These are phyloP conservation scores for Busseola fusca DNA, from an alignment of 2,888 invertebrate species.

Conservation along the genomic window DNA sequence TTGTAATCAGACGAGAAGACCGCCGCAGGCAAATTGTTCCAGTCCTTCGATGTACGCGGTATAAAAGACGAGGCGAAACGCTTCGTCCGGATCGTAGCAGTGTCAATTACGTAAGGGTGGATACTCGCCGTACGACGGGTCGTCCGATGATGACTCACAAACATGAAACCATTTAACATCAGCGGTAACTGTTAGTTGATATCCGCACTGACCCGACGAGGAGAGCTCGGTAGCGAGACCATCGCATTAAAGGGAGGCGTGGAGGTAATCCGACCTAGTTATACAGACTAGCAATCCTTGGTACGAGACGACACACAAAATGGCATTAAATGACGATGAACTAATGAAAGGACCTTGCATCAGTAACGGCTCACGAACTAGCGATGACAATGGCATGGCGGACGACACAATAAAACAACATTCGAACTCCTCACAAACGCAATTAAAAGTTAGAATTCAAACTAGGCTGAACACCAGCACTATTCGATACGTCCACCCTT, in stretches of 20 bases:
- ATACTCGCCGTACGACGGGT: too few species aligned
- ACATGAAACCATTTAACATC: background rate
- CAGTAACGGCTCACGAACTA: background rate
- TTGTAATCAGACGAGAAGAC: too few species aligned
- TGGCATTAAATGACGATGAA: background rate
- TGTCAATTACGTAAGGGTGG: too few species aligned
- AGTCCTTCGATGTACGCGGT: too few species aligned
- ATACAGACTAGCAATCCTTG: background rate
- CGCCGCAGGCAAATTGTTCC: too few species aligned
- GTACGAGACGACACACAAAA: background rate
- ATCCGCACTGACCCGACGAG: background rate
- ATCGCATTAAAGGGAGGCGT: background rate
- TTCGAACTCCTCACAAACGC: background rate
- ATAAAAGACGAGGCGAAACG: too few species aligned
- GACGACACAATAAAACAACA: slow-evolving; percentile 34
- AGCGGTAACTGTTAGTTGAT: background rate
- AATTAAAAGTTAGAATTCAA: background rate
- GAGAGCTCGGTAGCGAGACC: background rate
- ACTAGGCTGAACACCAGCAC: background rate
- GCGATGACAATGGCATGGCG: slow-evolving; percentile 3
- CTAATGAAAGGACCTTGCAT: background rate
- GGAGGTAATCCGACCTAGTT: background rate
- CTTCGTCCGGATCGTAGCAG: too few species aligned
- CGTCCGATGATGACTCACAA: too few species aligned
- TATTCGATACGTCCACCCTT: background rate